Conservation (phyloP, 2,113 vertebrate genomes). For the Tetrao urogallus region DNA sequence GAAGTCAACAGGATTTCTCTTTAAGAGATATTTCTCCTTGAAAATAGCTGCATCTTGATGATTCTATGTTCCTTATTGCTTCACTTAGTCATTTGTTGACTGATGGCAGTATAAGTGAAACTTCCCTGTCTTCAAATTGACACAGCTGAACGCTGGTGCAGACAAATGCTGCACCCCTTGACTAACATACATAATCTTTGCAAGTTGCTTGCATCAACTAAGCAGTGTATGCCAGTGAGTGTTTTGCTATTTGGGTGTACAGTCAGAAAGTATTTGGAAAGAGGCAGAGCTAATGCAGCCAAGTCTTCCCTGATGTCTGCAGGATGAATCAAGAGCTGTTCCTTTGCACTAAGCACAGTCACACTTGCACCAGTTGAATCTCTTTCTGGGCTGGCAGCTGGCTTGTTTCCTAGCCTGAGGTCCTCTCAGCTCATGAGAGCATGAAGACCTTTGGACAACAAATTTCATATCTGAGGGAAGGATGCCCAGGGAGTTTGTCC, state of each 20-base stretch:
- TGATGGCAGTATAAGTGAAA: too few species aligned
- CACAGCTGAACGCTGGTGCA: accelerated
- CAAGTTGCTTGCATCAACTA: neutral
- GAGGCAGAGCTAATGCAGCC: neutral
- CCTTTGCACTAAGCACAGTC: too few species aligned
- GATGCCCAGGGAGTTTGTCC: neutral
- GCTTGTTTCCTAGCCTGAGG: neutral
- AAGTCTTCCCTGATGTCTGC: neutral
- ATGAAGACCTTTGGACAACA: neutral
- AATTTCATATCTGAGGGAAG: neutral
- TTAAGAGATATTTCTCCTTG: neutral
- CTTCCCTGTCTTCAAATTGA: neutral
- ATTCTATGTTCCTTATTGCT: neutral
- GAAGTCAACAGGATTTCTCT: neutral
- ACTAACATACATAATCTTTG: neutral
- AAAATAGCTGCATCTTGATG: neutral
- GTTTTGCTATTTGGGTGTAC: neutral
- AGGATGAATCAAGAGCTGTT: neutral
- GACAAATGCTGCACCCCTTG: neutral
- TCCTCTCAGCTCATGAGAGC: neutral
- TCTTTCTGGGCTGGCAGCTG: neutral
- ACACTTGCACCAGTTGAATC: neutral
- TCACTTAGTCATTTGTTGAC: neutral
- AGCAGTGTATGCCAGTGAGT: neutral
- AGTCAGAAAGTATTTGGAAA: neutral